Percentiles rank a stretch among this genome's conserved stretches.
phyloP scores from a whole-genome alignment of 2,888 invertebrate species.

The Vannuccia rotundouncinata region DNA sequence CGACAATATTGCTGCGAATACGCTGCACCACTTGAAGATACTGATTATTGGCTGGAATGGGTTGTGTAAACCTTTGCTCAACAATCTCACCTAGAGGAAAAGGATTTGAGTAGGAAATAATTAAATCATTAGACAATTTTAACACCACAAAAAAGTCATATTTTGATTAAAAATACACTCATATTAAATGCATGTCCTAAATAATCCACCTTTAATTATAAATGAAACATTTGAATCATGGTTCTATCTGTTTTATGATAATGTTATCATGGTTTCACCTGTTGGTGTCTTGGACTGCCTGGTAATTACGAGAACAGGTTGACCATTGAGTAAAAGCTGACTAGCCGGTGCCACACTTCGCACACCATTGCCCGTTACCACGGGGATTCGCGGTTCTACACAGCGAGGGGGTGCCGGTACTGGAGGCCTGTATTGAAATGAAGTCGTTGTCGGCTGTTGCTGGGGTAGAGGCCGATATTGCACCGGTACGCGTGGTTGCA shows the following conservation, averaged over 20 bases:
- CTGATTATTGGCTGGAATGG: not conserved
- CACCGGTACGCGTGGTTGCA: not conserved
- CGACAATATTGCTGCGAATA: not conserved
- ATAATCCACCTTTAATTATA: too few species aligned
- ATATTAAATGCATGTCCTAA: too few species aligned
- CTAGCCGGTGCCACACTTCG: not conserved
- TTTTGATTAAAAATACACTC: too few species aligned
- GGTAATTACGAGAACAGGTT: conserved; percentile 33
- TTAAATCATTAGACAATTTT: not conserved
- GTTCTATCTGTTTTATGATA: too few species aligned
- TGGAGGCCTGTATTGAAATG: not conserved
- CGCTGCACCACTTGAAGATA: conserved; percentile 7
- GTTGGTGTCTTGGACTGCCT: conserved; percentile 9
- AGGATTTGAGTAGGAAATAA: not conserved
- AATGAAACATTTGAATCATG: too few species aligned
- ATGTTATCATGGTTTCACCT: not conserved
- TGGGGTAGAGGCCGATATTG: not conserved
- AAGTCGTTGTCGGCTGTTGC: not conserved
- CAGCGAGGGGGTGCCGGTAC: not conserved
- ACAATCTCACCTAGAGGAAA: conserved; percentile 21
- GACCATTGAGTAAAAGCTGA: conserved; percentile 8
- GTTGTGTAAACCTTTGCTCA: conserved; percentile 28
- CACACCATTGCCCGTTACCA: not conserved
- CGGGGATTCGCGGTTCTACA: not conserved
- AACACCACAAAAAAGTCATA: too few species aligned